phyloP scores from a whole-genome alignment of 2,113 vertebrate species.

The Menidia beryllina region DNA sequence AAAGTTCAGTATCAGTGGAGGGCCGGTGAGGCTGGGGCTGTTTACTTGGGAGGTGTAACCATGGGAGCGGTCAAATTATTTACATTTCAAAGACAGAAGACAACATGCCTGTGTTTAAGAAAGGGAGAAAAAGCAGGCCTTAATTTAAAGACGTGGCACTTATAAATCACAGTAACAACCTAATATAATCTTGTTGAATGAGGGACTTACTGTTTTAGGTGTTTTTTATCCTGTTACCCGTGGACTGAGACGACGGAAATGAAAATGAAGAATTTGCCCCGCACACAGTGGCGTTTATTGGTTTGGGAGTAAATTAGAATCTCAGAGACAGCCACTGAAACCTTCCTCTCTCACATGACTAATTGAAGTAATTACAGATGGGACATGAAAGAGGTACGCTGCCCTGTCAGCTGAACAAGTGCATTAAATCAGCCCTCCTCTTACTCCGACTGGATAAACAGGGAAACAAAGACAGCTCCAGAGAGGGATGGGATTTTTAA shows the following conservation, averaged over 20 bases:
- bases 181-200: conserved; percentile 22
- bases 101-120: conserved; percentile 42
- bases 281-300: conserved; percentile 33
- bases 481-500: conserved; percentile 3
- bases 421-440: conserved; percentile 39
- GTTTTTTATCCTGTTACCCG: conserved; percentile 17
- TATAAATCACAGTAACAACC: conserved; percentile 34
- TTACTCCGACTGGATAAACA: conserved; percentile 20
- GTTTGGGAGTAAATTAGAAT: conserved; percentile 50
- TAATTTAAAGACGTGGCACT: conserved; percentile 28
- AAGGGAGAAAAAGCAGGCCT: conserved; percentile 25
- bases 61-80: conserved; percentile 68
- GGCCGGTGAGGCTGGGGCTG: conserved; percentile 41
- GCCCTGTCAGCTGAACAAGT: conserved; percentile 34
- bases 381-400: conserved; percentile 57
- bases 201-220: conserved; percentile 10
- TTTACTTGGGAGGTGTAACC: conserved; percentile 64
- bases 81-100: conserved; percentile 70
- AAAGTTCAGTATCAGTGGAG: conserved; percentile 60
- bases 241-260: conserved; percentile 21
- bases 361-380: conserved; percentile 61
- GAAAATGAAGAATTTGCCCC: conserved; percentile 30
- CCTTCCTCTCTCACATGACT: conserved; percentile 45
- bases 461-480: conserved; percentile 14
- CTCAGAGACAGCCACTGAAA: conserved; percentile 44